These are phyloP conservation scores for Cancer borealis DNA, from an alignment of 2,888 invertebrate species.

Conservation along the genomic window DNA sequence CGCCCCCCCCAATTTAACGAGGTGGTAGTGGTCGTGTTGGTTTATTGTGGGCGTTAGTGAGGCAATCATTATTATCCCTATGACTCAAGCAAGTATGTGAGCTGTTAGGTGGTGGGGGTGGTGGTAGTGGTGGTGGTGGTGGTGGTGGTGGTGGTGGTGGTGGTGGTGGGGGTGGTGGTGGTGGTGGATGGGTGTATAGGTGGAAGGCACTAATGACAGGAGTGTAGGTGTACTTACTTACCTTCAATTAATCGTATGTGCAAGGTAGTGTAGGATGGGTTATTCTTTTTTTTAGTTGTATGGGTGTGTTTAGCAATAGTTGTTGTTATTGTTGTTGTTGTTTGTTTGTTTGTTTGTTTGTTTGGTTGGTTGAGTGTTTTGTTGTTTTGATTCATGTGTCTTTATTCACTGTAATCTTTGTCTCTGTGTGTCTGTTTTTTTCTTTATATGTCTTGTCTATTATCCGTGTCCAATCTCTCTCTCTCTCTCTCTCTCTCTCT, in stretches of 20 bases:
- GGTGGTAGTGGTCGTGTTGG: neutral
- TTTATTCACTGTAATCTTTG: neutral
- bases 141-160: neutral
- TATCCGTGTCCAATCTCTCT: neutral
- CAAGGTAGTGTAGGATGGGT: neutral
- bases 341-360: neutral
- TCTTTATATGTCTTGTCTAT: neutral
- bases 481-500: neutral
- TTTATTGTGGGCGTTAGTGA: neutral
- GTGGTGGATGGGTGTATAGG: neutral
- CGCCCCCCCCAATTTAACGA: neutral
- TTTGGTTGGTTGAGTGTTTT: neutral
- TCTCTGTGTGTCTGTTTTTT: neutral
- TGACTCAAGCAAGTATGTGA: neutral
- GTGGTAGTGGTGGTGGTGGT: neutral
- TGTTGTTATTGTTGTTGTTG: conserved; percentile 33
- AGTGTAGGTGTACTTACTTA: neutral
- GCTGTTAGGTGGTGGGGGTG: neutral
- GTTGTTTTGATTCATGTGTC: neutral
- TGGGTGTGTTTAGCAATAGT: neutral
- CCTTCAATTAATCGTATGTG: neutral
- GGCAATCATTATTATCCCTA: neutral
- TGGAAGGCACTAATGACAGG: neutral
- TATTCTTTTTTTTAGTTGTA: neutral
- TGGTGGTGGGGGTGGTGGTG: neutral